A percentile compares a stretch with the other conserved stretches of the same genome.
These are phyloP conservation scores for Porites evermanni DNA, from an alignment of 92 coral and sea anemone genomes.

Conservation along the genomic window DNA sequence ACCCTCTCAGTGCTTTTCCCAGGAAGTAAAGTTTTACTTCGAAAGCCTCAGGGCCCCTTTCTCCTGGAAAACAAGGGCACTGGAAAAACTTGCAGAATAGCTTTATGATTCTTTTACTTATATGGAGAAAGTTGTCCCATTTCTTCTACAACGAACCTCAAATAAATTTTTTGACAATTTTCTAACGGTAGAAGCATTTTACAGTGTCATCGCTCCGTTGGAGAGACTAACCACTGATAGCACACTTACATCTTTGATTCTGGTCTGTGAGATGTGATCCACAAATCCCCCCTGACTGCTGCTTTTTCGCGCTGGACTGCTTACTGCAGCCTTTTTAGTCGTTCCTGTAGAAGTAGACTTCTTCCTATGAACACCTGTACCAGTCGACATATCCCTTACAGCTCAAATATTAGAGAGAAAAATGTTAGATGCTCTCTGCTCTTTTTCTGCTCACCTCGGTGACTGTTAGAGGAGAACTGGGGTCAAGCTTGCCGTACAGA, in stretches of 20 bases:
- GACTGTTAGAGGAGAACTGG: background rate
- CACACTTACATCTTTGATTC: slow-evolving; percentile 42
- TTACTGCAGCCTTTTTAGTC: background rate
- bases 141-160: too few species aligned
- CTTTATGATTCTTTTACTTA: too few species aligned
- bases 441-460: background rate
- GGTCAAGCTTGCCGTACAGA: background rate
- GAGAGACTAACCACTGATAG: background rate
- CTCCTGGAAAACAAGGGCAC: too few species aligned
- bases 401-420: background rate
- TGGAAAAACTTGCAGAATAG: too few species aligned
- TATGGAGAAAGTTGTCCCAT: too few species aligned
- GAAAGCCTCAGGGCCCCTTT: too few species aligned
- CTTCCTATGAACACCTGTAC: background rate
- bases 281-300: slow-evolving; percentile 6
- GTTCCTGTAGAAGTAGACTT: slow-evolving; percentile 12
- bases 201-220: too few species aligned
- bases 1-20: too few species aligned
- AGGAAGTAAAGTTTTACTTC: too few species aligned
- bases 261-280: slow-evolving; percentile 27
- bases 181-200: too few species aligned
- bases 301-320: background rate
- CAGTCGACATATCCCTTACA: background rate
- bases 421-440: too few species aligned
- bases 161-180: too few species aligned